Evolutionary conservation across 2,888 invertebrate species (phyloP).

Genomic region (Panzeria rudis): DNA sequence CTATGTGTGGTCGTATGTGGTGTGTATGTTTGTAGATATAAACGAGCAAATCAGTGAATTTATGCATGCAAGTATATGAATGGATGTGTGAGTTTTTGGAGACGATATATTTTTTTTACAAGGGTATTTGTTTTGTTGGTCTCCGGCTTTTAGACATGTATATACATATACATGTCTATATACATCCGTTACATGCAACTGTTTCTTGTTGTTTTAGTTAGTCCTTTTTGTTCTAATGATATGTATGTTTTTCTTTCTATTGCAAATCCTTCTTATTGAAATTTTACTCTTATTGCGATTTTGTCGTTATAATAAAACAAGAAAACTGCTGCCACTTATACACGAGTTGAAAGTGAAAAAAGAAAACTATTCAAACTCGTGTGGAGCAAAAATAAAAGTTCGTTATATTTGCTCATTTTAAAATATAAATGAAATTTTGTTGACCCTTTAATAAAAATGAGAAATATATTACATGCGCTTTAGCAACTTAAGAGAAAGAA

Average conservation of each 20-base stretch:
- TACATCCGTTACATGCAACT: constrained; percentile 76
- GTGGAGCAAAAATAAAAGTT: background rate
- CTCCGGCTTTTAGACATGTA: constrained; percentile 76
- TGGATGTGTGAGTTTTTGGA: constrained; percentile 62
- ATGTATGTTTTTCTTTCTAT: constrained; percentile 25
- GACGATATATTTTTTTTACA: constrained; percentile 47
- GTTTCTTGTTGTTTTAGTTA: constrained; percentile 39
- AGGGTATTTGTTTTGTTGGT: constrained; percentile 63
- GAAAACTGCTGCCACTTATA: constrained; percentile 2
- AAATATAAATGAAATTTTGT: constrained; percentile 30
- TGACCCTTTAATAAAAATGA: constrained; percentile 53
- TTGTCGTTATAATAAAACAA: constrained; percentile 10
- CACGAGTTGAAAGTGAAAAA: constrained; percentile 6
- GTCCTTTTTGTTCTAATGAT: background rate
- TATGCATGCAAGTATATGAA: constrained; percentile 63
- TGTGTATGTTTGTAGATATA: constrained; percentile 48
- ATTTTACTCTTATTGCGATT: constrained; percentile 47
- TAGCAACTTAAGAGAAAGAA: constrained; percentile 14
- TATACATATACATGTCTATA: constrained; percentile 81
- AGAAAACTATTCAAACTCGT: constrained; percentile 38
- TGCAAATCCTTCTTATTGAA: constrained; percentile 43
- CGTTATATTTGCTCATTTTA: constrained; percentile 45
- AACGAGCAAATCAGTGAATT: constrained; percentile 5
- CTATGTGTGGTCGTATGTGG: constrained; percentile 72
- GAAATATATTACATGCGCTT: constrained; percentile 52